Percentiles rank a stretch among this genome's conserved stretches.
These are phyloP conservation scores for Pelobates fuscus DNA, from an alignment of 2,113 vertebrate species.

Conservation along the genomic window DNA sequence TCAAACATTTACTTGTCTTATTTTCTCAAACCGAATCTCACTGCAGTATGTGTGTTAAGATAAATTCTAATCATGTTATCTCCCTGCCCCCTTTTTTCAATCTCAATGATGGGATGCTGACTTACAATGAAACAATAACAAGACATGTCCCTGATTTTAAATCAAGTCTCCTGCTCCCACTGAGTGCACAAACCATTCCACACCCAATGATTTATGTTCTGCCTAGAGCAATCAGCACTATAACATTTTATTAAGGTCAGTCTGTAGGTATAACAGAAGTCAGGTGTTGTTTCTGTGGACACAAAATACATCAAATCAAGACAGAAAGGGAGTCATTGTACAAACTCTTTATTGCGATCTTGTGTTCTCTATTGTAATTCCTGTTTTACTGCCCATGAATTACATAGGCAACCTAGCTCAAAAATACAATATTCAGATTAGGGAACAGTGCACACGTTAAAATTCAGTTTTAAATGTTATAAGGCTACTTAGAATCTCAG, in stretches of 20 bases:
- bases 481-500: too few relatives aligned
- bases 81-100: neutral
- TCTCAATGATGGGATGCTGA: constrained; percentile 4
- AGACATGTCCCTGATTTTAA: constrained; percentile 6
- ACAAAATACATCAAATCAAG: constrained; percentile 10
- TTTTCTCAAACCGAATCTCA: neutral
- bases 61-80: neutral
- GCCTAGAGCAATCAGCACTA: constrained; percentile 21
- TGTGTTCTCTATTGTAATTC: too few relatives aligned
- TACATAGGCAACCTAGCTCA: too few relatives aligned
- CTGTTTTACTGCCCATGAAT: too few relatives aligned
- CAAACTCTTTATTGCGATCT: neutral
- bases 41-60: constrained; percentile 1
- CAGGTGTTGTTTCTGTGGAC: neutral
- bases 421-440: too few relatives aligned
- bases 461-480: too few relatives aligned
- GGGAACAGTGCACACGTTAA: too few relatives aligned
- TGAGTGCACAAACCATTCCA: neutral
- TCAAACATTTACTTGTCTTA: neutral
- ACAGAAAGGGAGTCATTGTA: neutral
- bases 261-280: neutral
- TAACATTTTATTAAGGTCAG: constrained; percentile 21
- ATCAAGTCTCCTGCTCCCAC: constrained; percentile 1
- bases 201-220: constrained; percentile 29
- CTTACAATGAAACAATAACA: too few relatives aligned